These are phyloP conservation scores for Hyalella azteca DNA, from an alignment of 2,888 invertebrate species.

Conservation along the genomic window DNA sequence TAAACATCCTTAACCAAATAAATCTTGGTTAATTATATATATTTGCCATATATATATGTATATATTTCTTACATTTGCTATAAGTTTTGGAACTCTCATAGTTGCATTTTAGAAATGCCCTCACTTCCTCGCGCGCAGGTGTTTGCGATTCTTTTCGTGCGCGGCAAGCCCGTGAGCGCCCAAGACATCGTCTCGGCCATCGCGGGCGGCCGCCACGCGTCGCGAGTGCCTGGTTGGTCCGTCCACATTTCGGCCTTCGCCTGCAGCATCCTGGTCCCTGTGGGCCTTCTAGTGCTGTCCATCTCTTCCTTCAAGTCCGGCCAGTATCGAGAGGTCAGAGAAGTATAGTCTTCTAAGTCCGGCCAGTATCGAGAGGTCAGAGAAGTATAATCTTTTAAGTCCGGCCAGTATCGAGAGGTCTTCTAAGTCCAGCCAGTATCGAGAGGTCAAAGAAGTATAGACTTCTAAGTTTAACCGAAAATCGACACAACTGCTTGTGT, in stretches of 20 bases:
- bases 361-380: not conserved
- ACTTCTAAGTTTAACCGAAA: conserved; percentile 75
- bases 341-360: not conserved
- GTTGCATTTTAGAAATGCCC: no score
- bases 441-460: not conserved
- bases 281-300: conserved; percentile 77
- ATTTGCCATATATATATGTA: no score
- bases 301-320: conserved; percentile 76
- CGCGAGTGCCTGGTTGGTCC: conserved; percentile 63
- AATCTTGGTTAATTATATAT: no score
- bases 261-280: conserved; percentile 87
- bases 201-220: conserved; percentile 62
- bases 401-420: conserved; percentile 66
- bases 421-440: no score
- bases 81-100: no score
- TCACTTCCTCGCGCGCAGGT: no score
- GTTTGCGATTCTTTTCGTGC: conserved; percentile 82
- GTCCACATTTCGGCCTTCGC: conserved; percentile 70
- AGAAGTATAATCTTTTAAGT: conserved; percentile 72
- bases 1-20: no score
- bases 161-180: conserved; percentile 84
- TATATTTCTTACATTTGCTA: no score
- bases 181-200: conserved; percentile 70
- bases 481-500: no score
- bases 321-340: conserved; percentile 62